Evolutionary conservation across 2,113 vertebrate genomes (phyloP).

Genomic region (Strix uralensis): DNA sequence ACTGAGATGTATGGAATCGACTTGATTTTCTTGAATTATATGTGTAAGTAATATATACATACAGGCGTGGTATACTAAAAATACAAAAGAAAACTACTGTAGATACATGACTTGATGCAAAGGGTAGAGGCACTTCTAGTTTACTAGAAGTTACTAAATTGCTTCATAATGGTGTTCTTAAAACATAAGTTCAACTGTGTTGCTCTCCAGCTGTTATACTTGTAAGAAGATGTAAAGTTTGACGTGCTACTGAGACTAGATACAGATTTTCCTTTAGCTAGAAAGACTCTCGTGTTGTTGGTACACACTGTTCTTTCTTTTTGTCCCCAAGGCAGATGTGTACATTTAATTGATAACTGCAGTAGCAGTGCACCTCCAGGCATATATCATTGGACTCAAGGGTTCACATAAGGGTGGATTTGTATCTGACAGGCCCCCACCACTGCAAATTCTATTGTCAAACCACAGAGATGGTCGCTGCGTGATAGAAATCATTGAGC

Average conservation of each 20-base stretch:
- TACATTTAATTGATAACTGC: neutral
- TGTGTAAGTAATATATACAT: neutral
- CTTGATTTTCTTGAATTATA: neutral
- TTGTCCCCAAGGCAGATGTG: neutral
- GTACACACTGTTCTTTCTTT: neutral
- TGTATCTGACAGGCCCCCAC: neutral
- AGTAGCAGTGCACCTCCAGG: neutral
- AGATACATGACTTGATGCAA: neutral
- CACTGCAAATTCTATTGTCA: neutral
- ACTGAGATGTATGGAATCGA: neutral
- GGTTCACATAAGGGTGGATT: neutral
- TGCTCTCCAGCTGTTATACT: neutral
- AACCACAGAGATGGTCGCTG: neutral
- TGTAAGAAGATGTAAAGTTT: neutral
- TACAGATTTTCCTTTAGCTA: neutral
- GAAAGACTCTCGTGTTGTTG: neutral
- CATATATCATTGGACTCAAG: neutral
- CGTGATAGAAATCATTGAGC: neutral
- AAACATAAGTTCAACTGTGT: neutral
- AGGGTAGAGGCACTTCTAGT: neutral
- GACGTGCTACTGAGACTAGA: neutral
- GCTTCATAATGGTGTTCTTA: neutral
- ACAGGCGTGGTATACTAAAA: neutral
- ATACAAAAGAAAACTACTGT: neutral
- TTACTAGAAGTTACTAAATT: neutral